phyloP scores from a whole-genome alignment of 2,113 vertebrate species.

The Pangasianodon gigas region DNA sequence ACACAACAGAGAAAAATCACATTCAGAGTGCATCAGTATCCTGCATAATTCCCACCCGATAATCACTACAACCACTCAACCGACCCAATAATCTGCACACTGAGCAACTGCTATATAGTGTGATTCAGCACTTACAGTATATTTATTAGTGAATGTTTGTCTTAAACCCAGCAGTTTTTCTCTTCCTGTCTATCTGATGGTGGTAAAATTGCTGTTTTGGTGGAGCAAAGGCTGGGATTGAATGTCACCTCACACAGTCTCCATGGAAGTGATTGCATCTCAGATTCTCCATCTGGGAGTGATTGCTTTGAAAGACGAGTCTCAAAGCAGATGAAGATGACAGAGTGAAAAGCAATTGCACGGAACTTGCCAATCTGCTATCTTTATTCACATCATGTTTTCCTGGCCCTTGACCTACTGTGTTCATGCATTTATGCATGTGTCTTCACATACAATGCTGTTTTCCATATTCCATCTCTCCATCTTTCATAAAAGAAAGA shows the following conservation, averaged over 20 bases:
- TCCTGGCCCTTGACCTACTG: slow-evolving; percentile 57
- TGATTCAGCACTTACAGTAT: background rate
- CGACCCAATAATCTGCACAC: background rate
- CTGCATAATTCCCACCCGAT: background rate
- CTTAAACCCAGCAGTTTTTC: slow-evolving; percentile 41
- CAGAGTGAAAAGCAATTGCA: slow-evolving; percentile 66
- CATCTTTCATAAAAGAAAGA: background rate
- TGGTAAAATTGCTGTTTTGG: slow-evolving; percentile 24
- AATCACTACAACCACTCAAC: background rate
- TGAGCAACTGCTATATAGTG: background rate
- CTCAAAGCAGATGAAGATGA: slow-evolving; percentile 70
- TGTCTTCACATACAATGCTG: slow-evolving; percentile 26
- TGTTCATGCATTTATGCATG: slow-evolving; percentile 63
- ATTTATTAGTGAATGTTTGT: slow-evolving; percentile 21
- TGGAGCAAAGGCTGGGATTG: slow-evolving; percentile 29
- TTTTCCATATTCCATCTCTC: slow-evolving; percentile 23
- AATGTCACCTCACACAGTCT: slow-evolving; percentile 66
- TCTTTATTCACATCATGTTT: slow-evolving; percentile 67
- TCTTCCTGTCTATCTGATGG: slow-evolving; percentile 41
- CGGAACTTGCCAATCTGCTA: slow-evolving; percentile 73
- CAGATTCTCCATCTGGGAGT: slow-evolving; percentile 77
- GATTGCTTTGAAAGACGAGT: slow-evolving; percentile 66
- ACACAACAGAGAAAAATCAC: background rate
- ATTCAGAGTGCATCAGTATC: background rate
- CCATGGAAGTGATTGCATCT: slow-evolving; percentile 75